These are phyloP conservation scores for Vesta saturnalis DNA, from an alignment of 2,888 invertebrate genomes.

Conservation along the genomic window DNA sequence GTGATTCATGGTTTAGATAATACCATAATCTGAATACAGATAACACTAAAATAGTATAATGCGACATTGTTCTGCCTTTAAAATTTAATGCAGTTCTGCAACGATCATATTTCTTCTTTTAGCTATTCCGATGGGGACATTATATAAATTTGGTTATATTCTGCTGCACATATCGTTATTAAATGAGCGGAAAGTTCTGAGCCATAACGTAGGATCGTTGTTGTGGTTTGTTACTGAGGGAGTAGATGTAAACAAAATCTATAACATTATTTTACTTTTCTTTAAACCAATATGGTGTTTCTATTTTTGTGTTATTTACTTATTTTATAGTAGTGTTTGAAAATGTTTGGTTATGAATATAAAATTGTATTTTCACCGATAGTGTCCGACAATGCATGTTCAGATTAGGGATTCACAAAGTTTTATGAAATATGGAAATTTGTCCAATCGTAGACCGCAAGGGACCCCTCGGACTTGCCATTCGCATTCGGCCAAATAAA, in stretches of 20 bases:
- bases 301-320: background rate
- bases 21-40: background rate
- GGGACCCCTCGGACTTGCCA: constrained; percentile 42
- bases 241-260: background rate
- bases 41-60: background rate
- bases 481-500: constrained; percentile 49
- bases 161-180: constrained; percentile 19
- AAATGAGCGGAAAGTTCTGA: constrained; percentile 17
- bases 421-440: constrained; percentile 61
- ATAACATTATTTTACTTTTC: background rate
- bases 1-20: background rate
- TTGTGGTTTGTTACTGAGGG: constrained; percentile 2
- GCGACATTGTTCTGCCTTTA: constrained; percentile 17
- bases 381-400: constrained; percentile 42
- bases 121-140: constrained; percentile 19
- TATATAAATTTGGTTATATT: constrained; percentile 20
- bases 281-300: too few relatives aligned
- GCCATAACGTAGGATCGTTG: constrained; percentile 12
- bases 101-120: constrained; percentile 15
- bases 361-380: constrained; percentile 28
- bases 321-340: background rate
- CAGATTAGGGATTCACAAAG: constrained; percentile 52
- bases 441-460: constrained; percentile 52
- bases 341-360: constrained; percentile 18
- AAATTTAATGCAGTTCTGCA: constrained; percentile 22